These are phyloP conservation scores for Sminthurides aquaticus DNA, from an alignment of 2,888 invertebrate genomes.

Conservation along the genomic window DNA sequence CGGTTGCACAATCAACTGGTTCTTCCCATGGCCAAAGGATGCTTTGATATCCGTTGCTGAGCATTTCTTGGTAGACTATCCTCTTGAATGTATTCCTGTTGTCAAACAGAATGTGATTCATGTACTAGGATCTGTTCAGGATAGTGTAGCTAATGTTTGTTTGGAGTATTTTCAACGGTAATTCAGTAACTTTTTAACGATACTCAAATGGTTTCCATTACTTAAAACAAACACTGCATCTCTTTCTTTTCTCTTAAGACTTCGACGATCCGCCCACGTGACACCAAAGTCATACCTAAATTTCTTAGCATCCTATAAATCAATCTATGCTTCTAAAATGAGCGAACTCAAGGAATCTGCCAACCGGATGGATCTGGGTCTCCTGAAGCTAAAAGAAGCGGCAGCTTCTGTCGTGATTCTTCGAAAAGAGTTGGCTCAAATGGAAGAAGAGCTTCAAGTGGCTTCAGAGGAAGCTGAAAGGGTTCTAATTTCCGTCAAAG, in stretches of 20 bases:
- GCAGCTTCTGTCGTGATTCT: conserved; percentile 85
- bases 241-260: conserved; percentile 9
- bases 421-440: conserved; percentile 82
- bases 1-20: conserved; percentile 98
- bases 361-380: conserved; percentile 86
- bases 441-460: conserved; percentile 87
- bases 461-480: conserved; percentile 87
- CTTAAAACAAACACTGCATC: too few relatives aligned
- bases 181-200: neutral
- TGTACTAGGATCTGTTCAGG: conserved; percentile 87
- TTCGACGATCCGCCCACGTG: conserved; percentile 25
- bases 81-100: conserved; percentile 74
- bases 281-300: conserved; percentile 95
- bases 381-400: conserved; percentile 91
- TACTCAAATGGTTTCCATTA: neutral
- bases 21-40: conserved; percentile 95
- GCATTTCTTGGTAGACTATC: conserved; percentile 81
- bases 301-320: conserved; percentile 90
- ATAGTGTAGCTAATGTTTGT: conserved; percentile 78
- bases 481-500: conserved; percentile 81
- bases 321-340: conserved; percentile 81
- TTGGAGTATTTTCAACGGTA: conserved; percentile 74
- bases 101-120: conserved; percentile 80
- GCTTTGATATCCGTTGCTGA: conserved; percentile 85
- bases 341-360: conserved; percentile 84